A percentile compares a stretch with the other conserved stretches of the same genome.
These are phyloP conservation scores for Bilobella aurantiaca DNA, from an alignment of 1,140 invertebrate species.

Conservation along the genomic window DNA sequence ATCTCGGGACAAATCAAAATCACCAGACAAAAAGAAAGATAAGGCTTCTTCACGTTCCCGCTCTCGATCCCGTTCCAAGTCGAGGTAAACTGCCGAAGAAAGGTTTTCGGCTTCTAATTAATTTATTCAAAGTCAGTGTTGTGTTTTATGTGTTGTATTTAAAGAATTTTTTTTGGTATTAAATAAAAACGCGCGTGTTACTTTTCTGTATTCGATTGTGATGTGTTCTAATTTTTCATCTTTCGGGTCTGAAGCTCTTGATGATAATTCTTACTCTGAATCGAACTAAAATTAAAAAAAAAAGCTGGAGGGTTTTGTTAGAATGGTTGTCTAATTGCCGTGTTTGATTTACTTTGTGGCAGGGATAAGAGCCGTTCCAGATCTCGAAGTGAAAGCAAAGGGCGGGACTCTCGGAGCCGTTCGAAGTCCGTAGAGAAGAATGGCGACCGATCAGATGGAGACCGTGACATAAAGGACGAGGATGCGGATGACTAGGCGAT, in stretches of 20 bases:
- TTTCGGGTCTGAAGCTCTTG: conserved; percentile 21
- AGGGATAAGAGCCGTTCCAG: conserved; percentile 34
- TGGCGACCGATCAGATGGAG: conserved; percentile 46
- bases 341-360: too few relatives aligned
- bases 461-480: conserved; percentile 37
- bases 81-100: too few relatives aligned
- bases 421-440: conserved; percentile 47
- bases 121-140: too few relatives aligned
- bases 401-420: conserved; percentile 46
- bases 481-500: conserved; percentile 21
- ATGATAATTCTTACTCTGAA: conserved; percentile 16
- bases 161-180: too few relatives aligned
- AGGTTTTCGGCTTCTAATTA: too few relatives aligned
- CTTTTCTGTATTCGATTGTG: conserved; percentile 3
- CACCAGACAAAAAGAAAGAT: conserved; percentile 47
- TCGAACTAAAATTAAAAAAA: conserved; percentile 4
- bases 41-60: conserved; percentile 49
- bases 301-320: too few relatives aligned
- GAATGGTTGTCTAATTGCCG: too few relatives aligned
- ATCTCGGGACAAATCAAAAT: conserved; percentile 47
- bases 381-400: conserved; percentile 22
- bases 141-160: too few relatives aligned
- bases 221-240: conserved; percentile 14
- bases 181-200: conserved; percentile 37
- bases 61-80: conserved; percentile 47